A percentile compares a stretch with the other conserved stretches of the same genome.
Evolutionary conservation across 2,113 vertebrate genomes (phyloP).

Genomic region (Nibea coibor): DNA sequence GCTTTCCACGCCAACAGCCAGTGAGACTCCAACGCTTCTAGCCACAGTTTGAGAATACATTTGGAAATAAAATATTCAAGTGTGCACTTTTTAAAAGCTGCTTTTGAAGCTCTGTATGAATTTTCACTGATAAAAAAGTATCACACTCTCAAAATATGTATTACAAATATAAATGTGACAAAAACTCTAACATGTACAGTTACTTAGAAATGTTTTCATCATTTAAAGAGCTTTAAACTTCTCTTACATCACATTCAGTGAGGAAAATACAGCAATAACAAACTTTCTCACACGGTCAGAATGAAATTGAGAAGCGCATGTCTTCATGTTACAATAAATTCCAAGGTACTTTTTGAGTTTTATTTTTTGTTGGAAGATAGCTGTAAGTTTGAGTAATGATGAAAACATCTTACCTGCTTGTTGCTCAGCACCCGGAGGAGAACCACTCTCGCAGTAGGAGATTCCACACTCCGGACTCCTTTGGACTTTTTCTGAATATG

Average conservation of each 20-base stretch:
- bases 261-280: constrained; percentile 18
- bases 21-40: background rate
- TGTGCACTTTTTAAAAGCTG: background rate
- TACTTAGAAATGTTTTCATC: background rate
- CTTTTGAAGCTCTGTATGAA: background rate
- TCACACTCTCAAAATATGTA: background rate
- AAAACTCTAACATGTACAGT: background rate
- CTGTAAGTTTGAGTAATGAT: background rate
- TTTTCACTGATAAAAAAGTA: background rate
- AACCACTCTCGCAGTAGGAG: constrained; percentile 53
- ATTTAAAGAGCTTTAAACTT: constrained; percentile 2
- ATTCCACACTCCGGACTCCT: constrained; percentile 58
- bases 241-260: background rate
- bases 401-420: constrained; percentile 55
- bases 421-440: constrained; percentile 48
- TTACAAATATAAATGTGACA: background rate
- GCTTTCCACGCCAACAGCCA: constrained; percentile 38
- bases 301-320: constrained; percentile 16
- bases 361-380: background rate
- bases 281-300: constrained; percentile 28
- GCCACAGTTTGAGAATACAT: background rate
- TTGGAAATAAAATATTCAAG: background rate
- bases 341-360: background rate
- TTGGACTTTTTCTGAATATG: constrained; percentile 72
- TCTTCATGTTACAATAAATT: background rate